Evolutionary conservation across 2,888 invertebrate genomes (phyloP), one percentile per base, ranked within the genome.

Genomic region (Schizaphis graminum): DNA sequence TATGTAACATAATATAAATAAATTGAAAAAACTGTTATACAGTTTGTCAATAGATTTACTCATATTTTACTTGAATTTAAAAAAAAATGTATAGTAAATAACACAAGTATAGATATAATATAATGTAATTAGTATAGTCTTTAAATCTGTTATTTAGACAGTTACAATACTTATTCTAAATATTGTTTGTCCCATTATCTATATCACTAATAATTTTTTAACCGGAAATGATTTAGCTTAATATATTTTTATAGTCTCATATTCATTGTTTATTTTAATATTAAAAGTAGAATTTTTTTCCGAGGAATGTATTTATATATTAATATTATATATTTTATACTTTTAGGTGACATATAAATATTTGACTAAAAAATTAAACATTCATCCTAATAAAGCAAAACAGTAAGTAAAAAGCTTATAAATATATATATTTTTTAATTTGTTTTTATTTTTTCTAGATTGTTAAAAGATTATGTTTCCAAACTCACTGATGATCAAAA

Each of bases 341-440:
- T 89, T 93, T 61, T 47, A 94, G 94, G 86, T 94, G 3, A 94
- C 94, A 41, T 94, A 94, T 67, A 94, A 94, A 91, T 90, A 67
- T 85, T 86, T 94, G n/a, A n/a, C n/a, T 47, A 28, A 86, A 61
- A 94, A 90, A 86, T 87, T 94, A 53, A 26, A 91, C 41, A 67
- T 94, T 86, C 94, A 94, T 87, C 91, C 94, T 53, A 94, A 94
- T 41, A 86, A 94, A 94, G 90, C 94, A 49, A 94, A 94, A 86
- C 61, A 94, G 94, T 94, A 49, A 90, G 94, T 85, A 41, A 61
- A 89, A 10, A 47, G 0, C 35, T 21, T 53, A n/a, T 47, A 84
- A 21, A 35, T 84, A 21, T n/a, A 10, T 91, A 57, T 44, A 24
- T 26, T 41, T 57, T 89, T 56, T 44, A 56, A 53, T 44, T 44